phyloP scores from a whole-genome alignment of 2,113 vertebrate species.

The Toxostoma redivivum region DNA sequence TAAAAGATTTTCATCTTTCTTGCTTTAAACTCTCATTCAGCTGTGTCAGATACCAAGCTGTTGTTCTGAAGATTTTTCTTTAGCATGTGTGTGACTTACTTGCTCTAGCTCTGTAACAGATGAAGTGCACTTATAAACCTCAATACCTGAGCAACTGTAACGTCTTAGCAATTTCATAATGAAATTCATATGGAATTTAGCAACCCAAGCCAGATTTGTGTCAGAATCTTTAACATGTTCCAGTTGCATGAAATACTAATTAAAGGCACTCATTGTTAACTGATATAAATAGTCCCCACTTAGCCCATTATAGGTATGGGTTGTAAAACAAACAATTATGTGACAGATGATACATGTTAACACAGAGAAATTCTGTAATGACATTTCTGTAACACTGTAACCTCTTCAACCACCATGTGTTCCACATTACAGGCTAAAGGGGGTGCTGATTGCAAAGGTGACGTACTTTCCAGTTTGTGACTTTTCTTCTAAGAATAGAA shows the following conservation, averaged over 20 bases:
- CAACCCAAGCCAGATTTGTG: slow-evolving; percentile 75
- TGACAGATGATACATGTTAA: slow-evolving; percentile 80
- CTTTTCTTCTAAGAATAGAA: slow-evolving; percentile 68
- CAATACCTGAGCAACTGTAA: slow-evolving; percentile 74
- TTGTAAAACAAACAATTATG: slow-evolving; percentile 78
- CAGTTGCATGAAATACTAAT: slow-evolving; percentile 80
- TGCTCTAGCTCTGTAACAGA: slow-evolving; percentile 36
- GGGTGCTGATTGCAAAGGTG: slow-evolving; percentile 72
- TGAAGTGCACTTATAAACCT: slow-evolving; percentile 63
- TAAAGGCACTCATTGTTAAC: slow-evolving; percentile 80
- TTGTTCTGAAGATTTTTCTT: slow-evolving; percentile 9
- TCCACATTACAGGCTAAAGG: slow-evolving; percentile 72
- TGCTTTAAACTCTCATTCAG: neutral
- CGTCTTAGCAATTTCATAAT: slow-evolving; percentile 75
- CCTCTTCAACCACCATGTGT: slow-evolving; percentile 75
- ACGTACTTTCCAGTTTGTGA: slow-evolving; percentile 60
- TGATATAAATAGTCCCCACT: slow-evolving; percentile 77
- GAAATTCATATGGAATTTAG: slow-evolving; percentile 79
- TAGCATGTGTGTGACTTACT: neutral
- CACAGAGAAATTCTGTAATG: slow-evolving; percentile 72
- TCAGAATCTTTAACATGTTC: slow-evolving; percentile 78
- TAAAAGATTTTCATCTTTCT: neutral
- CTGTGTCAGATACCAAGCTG: neutral
- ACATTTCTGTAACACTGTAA: slow-evolving; percentile 72
- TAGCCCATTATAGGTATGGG: slow-evolving; percentile 74